Base-by-base conservation (phyloP, 1,140 invertebrate genomes). In the Hylyphantes graminicola region DNA sequence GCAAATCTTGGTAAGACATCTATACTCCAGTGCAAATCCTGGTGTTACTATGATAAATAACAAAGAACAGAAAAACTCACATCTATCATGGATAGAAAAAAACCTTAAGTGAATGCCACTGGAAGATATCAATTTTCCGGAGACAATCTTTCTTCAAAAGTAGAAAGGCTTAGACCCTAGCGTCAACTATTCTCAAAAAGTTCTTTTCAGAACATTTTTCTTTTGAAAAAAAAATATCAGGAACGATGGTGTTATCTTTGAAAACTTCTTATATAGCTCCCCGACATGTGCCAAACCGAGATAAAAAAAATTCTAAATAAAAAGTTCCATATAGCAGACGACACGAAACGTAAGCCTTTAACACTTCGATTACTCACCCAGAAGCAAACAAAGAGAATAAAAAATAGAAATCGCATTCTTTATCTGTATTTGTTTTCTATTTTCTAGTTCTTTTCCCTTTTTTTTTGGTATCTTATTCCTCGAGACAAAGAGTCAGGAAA, bases 351-450 rank as follows among this genome's bases (percentile, higher is more conserved):
- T 80, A 80, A 80, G 64, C 77, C 77, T 70, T 80, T 80, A 80
- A 80, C 77, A 70, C 77, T 70, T 80, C 77, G 65, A 80, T 80
- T 80, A 80, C 77, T 80, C 77, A 80, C 51, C 21, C 65, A 59
- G 51, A 57, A 21, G 65, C 65, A 59, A 55, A 19, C 53, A 51
- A 59, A 78, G 51, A 50, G 68, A 51, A 15, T 8, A 65, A 15
- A 54, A 78, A 7, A 8, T 17, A 7, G n/a, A 75, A 76, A 76
- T 63, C 51, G 35, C 15, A 10, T 63, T 50, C 54, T 76, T 76
- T 75, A 11, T 67, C 64, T 35, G 12, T 21, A 67, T 21, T 63
- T 51, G 15, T 63, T 48, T 76, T 63, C 35, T 76, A 35, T 75
- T 73, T 74, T 74, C 53, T 59, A 50, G 19, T 76, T 9, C 64